phyloP scores from a whole-genome alignment of 2,888 invertebrate species.

The Drosophila nr. fundita region DNA sequence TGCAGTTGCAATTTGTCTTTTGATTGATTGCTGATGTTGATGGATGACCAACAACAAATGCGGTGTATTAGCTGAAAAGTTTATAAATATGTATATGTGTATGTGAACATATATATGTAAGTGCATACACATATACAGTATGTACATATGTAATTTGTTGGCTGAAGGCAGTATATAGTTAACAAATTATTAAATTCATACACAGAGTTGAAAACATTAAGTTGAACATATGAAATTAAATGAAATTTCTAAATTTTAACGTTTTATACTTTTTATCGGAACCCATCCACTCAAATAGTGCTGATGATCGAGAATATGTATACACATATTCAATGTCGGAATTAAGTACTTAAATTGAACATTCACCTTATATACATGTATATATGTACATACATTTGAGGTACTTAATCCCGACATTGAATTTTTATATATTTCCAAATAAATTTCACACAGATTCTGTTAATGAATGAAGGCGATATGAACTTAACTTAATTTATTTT shows the following conservation, averaged over 20 bases:
- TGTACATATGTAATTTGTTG: background rate
- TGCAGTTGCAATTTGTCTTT: constrained; percentile 46
- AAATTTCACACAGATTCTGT: background rate
- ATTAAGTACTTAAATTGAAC: too few species aligned
- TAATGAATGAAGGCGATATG: background rate
- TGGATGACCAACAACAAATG: constrained; percentile 8
- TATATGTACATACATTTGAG: background rate
- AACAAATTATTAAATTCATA: background rate
- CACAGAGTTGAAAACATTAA: background rate
- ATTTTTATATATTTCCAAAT: background rate
- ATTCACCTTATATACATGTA: background rate
- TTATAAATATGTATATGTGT: background rate
- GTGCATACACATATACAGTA: background rate
- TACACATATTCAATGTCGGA: too few species aligned
- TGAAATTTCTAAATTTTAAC: background rate
- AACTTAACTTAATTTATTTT: background rate
- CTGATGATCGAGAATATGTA: too few species aligned
- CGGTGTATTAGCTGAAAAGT: background rate
- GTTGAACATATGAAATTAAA: background rate
- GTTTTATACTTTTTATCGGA: background rate
- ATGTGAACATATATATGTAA: background rate
- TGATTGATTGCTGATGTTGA: constrained; percentile 30
- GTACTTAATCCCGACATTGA: background rate
- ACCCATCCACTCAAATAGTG: background rate
- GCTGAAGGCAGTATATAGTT: background rate